Conservation (phyloP, 2,888 invertebrate species). For the Patella depressa region DNA sequence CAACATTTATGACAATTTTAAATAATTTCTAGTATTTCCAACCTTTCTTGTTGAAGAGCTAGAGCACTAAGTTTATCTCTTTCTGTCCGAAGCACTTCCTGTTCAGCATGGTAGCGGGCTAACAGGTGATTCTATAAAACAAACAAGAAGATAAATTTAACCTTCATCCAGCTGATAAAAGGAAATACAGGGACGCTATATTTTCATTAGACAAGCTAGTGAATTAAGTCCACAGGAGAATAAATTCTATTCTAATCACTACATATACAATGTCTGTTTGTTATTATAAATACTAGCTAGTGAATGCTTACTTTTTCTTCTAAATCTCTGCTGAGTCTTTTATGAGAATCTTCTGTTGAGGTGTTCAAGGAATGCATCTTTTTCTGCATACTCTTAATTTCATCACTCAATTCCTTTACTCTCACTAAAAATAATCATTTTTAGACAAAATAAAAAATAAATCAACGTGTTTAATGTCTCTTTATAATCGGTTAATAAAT, state of each 20-base stretch:
- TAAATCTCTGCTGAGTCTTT: slow-evolving; percentile 43
- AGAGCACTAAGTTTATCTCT: slow-evolving; percentile 48
- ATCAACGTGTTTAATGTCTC: too few relatives aligned
- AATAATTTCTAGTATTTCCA: slow-evolving; percentile 19
- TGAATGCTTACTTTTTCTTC: slow-evolving; percentile 47
- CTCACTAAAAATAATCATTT: slow-evolving; percentile 42
- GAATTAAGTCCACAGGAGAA: too few relatives aligned
- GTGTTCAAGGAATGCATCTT: slow-evolving; percentile 44
- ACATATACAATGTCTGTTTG: too few relatives aligned
- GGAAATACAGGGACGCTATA: too few relatives aligned
- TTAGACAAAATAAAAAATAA: too few relatives aligned
- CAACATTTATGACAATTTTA: too few relatives aligned
- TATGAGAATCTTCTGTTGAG: slow-evolving; percentile 42
- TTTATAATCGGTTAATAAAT: too few relatives aligned
- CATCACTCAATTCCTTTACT: slow-evolving; percentile 47
- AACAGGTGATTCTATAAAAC: slow-evolving; percentile 48
- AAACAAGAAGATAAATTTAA: not conserved
- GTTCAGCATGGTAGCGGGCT: slow-evolving; percentile 44
- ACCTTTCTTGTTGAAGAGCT: slow-evolving; percentile 51
- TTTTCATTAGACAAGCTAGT: too few relatives aligned
- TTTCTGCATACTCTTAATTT: slow-evolving; percentile 48
- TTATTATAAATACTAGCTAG: too few relatives aligned
- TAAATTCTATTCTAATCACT: too few relatives aligned
- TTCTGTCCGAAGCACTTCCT: slow-evolving; percentile 50
- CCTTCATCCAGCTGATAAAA: too few relatives aligned